phyloP scores from a whole-genome alignment of 2,888 invertebrate species.

The Volucella zonaria region DNA sequence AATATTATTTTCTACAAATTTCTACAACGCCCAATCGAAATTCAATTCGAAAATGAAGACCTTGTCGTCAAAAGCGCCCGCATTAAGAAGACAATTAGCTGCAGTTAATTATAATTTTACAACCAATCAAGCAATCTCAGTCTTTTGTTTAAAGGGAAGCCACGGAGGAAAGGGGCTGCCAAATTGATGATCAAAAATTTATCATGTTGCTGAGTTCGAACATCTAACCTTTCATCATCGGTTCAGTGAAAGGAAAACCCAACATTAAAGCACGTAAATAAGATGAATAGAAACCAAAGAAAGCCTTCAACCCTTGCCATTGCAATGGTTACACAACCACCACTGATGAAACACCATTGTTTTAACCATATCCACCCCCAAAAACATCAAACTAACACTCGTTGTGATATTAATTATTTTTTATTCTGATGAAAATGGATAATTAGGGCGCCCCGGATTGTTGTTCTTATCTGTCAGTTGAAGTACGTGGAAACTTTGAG shows the following conservation, averaged over 20 bases:
- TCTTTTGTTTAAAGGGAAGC: conserved; percentile 6
- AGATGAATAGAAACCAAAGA: conserved; percentile 27
- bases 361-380: conserved; percentile 5
- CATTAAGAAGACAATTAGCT: conserved; percentile 22
- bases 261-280: conserved; percentile 30
- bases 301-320: neutral
- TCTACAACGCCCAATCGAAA: too few relatives aligned
- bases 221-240: conserved; percentile 31
- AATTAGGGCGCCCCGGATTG: conserved; percentile 41
- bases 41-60: too few relatives aligned
- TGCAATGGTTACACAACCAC: conserved; percentile 4
- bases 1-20: too few relatives aligned
- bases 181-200: conserved; percentile 50
- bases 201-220: conserved; percentile 47
- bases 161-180: neutral
- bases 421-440: conserved; percentile 61
- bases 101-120: conserved; percentile 53
- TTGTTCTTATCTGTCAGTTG: conserved; percentile 31
- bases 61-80: neutral
- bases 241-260: conserved; percentile 33
- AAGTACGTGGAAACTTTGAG: too few relatives aligned
- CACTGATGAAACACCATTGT: neutral
- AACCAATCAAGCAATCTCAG: conserved; percentile 30
- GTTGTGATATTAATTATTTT: conserved; percentile 63
- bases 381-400: conserved; percentile 66